Evolutionary conservation across 2,113 vertebrate species (phyloP).

Genomic region (Thamnophis sirtalis): DNA sequence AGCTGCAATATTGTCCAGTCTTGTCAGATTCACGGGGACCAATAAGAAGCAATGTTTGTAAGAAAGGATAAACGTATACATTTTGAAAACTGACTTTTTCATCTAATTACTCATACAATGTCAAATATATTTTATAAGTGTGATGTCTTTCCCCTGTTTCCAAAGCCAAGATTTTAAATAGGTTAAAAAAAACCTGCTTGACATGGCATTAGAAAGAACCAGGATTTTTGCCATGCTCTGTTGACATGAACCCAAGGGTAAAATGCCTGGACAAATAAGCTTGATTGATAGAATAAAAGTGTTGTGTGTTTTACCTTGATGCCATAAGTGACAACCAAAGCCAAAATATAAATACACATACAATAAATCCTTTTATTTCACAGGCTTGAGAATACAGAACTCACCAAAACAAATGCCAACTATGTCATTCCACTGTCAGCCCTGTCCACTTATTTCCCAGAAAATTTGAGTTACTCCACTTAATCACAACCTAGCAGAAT

Average conservation of each 20-base stretch:
- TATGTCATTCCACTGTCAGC: conserved; percentile 5
- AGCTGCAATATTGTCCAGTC: background rate
- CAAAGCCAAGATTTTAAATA: background rate
- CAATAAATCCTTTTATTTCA: background rate
- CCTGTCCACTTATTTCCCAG: background rate
- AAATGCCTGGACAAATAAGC: conserved; percentile 24
- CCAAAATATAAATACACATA: background rate
- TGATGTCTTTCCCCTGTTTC: background rate
- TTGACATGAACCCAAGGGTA: background rate
- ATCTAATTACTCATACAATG: background rate
- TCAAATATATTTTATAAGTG: background rate
- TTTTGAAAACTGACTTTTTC: background rate
- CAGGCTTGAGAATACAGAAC: background rate
- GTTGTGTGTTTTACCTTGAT: background rate
- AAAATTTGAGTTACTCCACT: background rate
- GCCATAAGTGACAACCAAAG: conserved; percentile 13
- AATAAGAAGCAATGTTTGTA: background rate
- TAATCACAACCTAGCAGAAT: background rate
- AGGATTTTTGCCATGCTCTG: background rate
- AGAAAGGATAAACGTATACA: background rate
- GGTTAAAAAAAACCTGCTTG: background rate
- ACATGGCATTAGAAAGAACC: background rate
- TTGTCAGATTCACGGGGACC: background rate
- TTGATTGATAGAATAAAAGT: background rate
- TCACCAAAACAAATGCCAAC: conserved; percentile 21